Evolutionary conservation across 2,888 invertebrate genomes (phyloP).

Genomic region (Margaritifera margaritifera): DNA sequence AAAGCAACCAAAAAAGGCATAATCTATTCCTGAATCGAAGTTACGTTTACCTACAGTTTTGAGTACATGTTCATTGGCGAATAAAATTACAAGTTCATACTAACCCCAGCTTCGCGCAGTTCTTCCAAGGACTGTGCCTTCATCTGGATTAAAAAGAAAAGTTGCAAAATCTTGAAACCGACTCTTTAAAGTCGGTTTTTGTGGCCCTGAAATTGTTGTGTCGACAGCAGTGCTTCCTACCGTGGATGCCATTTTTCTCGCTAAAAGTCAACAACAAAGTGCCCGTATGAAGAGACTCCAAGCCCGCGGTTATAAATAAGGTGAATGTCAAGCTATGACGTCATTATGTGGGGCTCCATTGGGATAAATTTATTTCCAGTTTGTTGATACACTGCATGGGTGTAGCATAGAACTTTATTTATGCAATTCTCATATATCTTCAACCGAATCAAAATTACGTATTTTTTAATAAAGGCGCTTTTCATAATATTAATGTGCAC

Average conservation of each 20-base stretch:
- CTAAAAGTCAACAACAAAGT: conserved; percentile 19
- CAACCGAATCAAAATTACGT: too few relatives aligned
- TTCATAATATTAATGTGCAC: too few relatives aligned
- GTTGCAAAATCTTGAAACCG: conserved; percentile 42
- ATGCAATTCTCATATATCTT: too few relatives aligned
- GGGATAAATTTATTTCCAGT: too few relatives aligned
- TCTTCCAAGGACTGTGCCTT: conserved; percentile 91
- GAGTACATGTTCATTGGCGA: conserved; percentile 18
- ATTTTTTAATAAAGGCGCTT: too few relatives aligned
- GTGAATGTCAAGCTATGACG: conserved; percentile 17
- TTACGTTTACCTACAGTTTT: not conserved
- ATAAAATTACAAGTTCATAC: conserved; percentile 23
- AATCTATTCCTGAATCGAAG: too few relatives aligned
- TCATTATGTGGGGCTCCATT: too few relatives aligned
- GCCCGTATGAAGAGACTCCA: conserved; percentile 25
- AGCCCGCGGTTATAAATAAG: too few relatives aligned
- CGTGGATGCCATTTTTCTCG: conserved; percentile 52
- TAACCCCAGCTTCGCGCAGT: conserved; percentile 89
- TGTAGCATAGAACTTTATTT: too few relatives aligned
- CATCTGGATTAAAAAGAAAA: conserved; percentile 94
- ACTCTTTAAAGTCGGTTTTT: conserved; percentile 43
- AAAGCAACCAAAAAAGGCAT: too few relatives aligned
- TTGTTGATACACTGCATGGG: too few relatives aligned
- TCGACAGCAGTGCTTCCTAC: conserved; percentile 52
- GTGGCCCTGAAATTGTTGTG: conserved; percentile 44